Percentiles rank a stretch among this genome's conserved stretches.
These are phyloP conservation scores for Megamerina dolium DNA, from an alignment of 2,888 invertebrate species.

Conservation along the genomic window DNA sequence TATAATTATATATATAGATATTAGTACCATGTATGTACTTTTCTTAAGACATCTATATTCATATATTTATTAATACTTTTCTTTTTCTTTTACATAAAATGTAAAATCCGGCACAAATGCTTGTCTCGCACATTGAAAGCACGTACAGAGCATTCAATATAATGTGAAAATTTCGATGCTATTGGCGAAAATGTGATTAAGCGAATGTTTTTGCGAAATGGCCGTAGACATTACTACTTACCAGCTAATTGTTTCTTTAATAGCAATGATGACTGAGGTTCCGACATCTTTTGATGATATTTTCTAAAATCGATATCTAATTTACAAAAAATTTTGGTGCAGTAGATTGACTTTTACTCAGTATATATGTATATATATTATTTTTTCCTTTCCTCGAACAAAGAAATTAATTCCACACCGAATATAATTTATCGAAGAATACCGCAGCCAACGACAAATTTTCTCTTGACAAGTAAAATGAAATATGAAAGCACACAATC, in stretches of 20 bases:
- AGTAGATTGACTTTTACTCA: slow-evolving; percentile 15
- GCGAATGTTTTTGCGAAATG: not conserved
- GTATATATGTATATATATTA: too few species aligned
- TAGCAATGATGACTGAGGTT: slow-evolving; percentile 91
- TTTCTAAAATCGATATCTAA: slow-evolving; percentile 19
- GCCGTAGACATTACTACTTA: slow-evolving; percentile 50
- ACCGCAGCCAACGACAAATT: slow-evolving; percentile 12
- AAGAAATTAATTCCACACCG: slow-evolving; percentile 14
- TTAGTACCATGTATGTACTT: too few species aligned
- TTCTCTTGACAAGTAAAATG: too few species aligned
- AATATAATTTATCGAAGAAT: slow-evolving; percentile 13
- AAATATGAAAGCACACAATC: too few species aligned
- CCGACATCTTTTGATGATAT: slow-evolving; percentile 62
- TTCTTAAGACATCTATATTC: not conserved
- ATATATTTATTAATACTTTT: not conserved
- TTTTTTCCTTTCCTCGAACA: too few species aligned
- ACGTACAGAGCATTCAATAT: too few species aligned
- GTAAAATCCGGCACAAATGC: too few species aligned
- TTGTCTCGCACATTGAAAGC: too few species aligned
- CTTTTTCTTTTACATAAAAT: not conserved
- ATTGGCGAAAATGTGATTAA: too few species aligned
- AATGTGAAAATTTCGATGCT: too few species aligned
- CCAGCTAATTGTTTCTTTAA: slow-evolving; percentile 94
- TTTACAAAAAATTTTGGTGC: slow-evolving; percentile 14
- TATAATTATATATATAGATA: too few species aligned